Evolutionary conservation across 2,888 invertebrate species (phyloP), one percentile per base, ranked within the genome.

Genomic region (Galerucella calmariensis): DNA sequence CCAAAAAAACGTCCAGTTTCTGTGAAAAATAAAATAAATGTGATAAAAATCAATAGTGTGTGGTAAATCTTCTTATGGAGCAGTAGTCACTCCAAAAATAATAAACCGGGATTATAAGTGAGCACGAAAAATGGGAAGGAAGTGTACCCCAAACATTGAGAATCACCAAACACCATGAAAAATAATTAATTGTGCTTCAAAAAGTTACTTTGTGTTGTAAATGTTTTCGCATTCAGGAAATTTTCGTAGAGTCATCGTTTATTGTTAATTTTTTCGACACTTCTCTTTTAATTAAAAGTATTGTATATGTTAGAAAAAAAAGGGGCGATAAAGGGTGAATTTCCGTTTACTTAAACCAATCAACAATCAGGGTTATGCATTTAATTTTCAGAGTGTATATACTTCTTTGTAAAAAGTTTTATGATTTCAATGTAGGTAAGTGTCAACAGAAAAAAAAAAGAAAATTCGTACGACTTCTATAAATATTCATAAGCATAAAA

Each of bases 161-260:
- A 81, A 82, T 82, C 84, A 82, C 83, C 87, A 87, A 86, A 84
- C 85, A 86, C 86, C 87, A 86, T 87, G 87, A 87, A 87, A 87
- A 86, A 86, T 87, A 87, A 87, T 87, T 87, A 87, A 87, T 87
- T 83, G 87, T 85, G 83, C 85, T 86, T 85, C 85, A 85, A 84
- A 84, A 84, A 84, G 80, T 82, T 79, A 82, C 81, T 83, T 84
- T 84, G 83, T 83, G 76, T 79, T 78, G 78, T 79, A 77, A 79
- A 79, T 77, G 79, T 77, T 79, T 78, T 77, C 75, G 76, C 77
- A 73, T 79, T 78, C 72, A 71, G 66, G 58, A 72, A 56, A 75
- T 69, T 75, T 74, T 74, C 51, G 78, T 51, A 48, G 20, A 75
- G 79, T 79, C 79, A 79, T 78, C 79, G 63, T 62, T 66, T 72